phyloP scores from a whole-genome alignment of 2,888 invertebrate species.

The Carabus problematicus region DNA sequence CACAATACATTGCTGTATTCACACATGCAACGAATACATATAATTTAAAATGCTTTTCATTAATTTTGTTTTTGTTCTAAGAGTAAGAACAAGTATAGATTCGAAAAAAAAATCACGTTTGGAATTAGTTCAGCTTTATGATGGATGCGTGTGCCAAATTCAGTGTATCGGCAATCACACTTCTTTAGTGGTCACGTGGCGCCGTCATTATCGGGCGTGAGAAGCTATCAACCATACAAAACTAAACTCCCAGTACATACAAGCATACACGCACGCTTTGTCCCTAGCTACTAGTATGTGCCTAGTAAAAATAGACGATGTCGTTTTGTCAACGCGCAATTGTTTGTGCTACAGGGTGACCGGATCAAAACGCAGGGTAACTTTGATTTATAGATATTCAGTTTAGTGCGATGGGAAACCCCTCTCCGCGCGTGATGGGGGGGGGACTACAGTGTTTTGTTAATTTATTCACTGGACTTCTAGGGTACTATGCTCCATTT shows the following conservation, averaged over 20 bases:
- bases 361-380: conserved; percentile 17
- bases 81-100: background rate
- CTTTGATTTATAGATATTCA: conserved; percentile 34
- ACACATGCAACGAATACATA: no score
- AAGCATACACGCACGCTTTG: background rate
- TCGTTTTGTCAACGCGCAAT: conserved; percentile 16
- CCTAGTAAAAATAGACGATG: no score
- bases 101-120: background rate
- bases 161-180: conserved; percentile 1
- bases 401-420: conserved; percentile 15
- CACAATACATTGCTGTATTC: no score
- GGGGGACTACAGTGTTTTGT: conserved; percentile 38
- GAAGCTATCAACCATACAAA: conserved; percentile 48
- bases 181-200: conserved; percentile 53
- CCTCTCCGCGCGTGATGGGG: background rate
- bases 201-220: conserved; percentile 59
- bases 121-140: background rate
- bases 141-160: conserved; percentile 2
- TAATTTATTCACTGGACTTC: conserved; percentile 38
- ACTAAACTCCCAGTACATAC: conserved; percentile 7
- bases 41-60: no score
- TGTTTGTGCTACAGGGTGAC: conserved; percentile 21
- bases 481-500: conserved; percentile 17
- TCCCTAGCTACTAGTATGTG: no score
- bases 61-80: background rate